A percentile compares a stretch with the other conserved stretches of the same genome.
Conservation (phyloP, 2,113 vertebrate genomes). For the Glareola pratincola region DNA sequence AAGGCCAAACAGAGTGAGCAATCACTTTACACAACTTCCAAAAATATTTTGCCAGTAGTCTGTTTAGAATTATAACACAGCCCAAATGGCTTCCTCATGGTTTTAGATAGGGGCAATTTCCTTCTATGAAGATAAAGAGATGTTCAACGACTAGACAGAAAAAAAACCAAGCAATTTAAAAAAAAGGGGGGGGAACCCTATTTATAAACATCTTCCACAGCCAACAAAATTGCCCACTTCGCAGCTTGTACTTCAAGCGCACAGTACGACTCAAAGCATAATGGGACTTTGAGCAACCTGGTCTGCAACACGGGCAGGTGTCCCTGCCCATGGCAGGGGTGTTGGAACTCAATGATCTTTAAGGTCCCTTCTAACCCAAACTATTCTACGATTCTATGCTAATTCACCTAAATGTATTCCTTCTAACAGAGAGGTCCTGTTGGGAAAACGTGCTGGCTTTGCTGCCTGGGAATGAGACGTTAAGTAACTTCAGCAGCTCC, state of each 20-base stretch:
- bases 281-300: no score
- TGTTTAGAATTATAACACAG: not conserved
- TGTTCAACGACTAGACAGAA: not conserved
- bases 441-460: not conserved
- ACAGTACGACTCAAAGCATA: not conserved
- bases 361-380: no score
- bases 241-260: not conserved
- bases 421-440: not conserved
- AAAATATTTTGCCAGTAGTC: not conserved
- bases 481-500: not conserved
- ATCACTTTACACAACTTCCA: not conserved
- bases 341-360: no score
- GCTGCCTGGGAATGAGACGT: not conserved
- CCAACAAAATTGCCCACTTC: not conserved
- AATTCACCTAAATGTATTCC: not conserved
- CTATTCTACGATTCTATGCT: no score
- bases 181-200: rapidly evolving
- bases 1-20: not conserved
- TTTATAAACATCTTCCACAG: not conserved
- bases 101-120: not conserved
- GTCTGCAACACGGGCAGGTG: no score
- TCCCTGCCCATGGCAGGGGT: no score
- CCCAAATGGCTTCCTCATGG: not conserved
- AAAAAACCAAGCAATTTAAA: not conserved
- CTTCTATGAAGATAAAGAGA: not conserved